Evolutionary conservation across 1,140 invertebrate genomes (phyloP), one percentile per base, ranked within the genome.

Genomic region (Babylonia areolata): DNA sequence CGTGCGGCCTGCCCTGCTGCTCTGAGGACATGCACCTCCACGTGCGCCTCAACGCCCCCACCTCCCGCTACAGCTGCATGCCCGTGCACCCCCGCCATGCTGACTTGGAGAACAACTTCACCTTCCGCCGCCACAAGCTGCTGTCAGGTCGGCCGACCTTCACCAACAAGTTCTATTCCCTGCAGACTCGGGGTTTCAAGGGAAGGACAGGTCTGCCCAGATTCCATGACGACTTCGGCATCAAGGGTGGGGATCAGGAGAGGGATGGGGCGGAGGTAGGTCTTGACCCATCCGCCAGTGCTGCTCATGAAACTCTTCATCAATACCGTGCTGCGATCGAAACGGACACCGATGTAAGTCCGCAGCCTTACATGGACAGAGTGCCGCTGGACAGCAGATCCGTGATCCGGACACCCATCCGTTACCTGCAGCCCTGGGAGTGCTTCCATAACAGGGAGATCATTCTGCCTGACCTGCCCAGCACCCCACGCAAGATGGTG

Each of bases 1-100:
- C 91, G 11, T 92, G 92, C 85, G 90, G 92, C 12, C 87, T 93
- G 31, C 92, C 92, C n/a, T 93, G 92, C 85, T 93, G 92, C 77
- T 89, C 87, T 64, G 88, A 90, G 51, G 89, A 93, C 86, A 87
- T 90, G 17, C 88, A 89, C 33, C 80, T 90, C 15, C 86, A 89
- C 28, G 33, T 89, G 1, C 82, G 85, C 42, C 71, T 69, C 54
- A 71, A 64, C n/a, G 31, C 85, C 15, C 78, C 54, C 23, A 84
- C 84, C 20, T 77, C 82, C 42, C 82, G 85, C n/a, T 80, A 87
- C 31, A 83, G 90, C 23, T 92, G 91, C 86, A 91, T 91, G 31
- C 84, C 86, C 31, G 39, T 31, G 33, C 37, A 23, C 23, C 15
- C 15, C 58, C 85, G 80, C 20, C 87, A 88, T 75, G 83, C 87